phyloP scores from a whole-genome alignment of 2,888 invertebrate species.

The Amiota communis region DNA sequence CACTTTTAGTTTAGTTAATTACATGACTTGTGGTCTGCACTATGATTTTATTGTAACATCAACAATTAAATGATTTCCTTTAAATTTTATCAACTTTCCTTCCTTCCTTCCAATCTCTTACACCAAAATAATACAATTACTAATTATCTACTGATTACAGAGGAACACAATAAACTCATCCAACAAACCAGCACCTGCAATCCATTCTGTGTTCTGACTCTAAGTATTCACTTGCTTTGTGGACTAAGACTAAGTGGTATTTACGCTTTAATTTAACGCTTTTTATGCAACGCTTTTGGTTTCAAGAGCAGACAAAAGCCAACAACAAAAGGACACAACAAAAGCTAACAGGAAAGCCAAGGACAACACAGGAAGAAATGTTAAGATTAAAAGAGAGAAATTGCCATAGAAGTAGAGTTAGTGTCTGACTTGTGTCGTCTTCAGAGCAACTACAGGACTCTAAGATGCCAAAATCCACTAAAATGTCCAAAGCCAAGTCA shows the following conservation, averaged over 20 bases:
- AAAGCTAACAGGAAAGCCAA: background rate
- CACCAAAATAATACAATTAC: background rate
- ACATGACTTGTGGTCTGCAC: too few relatives aligned
- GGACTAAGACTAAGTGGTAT: slow-evolving; percentile 64
- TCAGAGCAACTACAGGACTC: background rate
- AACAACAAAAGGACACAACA: background rate
- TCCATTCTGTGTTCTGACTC: slow-evolving; percentile 34
- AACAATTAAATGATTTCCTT: too few relatives aligned
- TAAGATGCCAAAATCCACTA: slow-evolving; percentile 16
- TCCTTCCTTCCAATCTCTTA: background rate
- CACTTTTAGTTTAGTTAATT: too few relatives aligned
- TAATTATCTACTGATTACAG: slow-evolving; percentile 21
- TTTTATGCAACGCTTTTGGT: slow-evolving; percentile 46
- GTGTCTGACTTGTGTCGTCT: slow-evolving; percentile 1
- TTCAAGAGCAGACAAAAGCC: slow-evolving; percentile 6
- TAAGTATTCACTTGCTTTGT: slow-evolving; percentile 54
- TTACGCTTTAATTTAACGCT: slow-evolving; percentile 71
- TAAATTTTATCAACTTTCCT: too few relatives aligned
- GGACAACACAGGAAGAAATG: slow-evolving; percentile 7
- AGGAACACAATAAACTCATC: background rate
- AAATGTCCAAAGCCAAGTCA: slow-evolving; percentile 35
- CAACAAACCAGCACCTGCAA: background rate
- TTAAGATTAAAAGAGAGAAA: background rate
- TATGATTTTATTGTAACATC: too few relatives aligned
- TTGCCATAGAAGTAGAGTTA: background rate